These are phyloP conservation scores for Rhipidura dahli DNA, from an alignment of 2,113 vertebrate species.

Conservation along the genomic window DNA sequence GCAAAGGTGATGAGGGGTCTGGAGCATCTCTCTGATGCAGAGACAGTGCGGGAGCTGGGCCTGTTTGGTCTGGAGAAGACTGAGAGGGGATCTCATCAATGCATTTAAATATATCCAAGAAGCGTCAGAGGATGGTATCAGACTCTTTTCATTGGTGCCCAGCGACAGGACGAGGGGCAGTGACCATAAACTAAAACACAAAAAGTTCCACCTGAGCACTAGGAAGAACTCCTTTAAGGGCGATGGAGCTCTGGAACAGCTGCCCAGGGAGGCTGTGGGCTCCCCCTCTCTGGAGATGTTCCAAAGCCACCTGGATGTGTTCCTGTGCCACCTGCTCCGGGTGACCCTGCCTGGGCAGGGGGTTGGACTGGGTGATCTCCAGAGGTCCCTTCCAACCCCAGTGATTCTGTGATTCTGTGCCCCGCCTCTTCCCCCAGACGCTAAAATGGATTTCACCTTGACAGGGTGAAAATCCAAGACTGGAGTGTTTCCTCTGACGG, in stretches of 20 bases:
- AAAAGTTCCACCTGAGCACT: neutral
- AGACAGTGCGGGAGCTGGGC: neutral
- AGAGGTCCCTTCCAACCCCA: neutral
- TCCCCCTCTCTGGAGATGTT: neutral
- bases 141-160: neutral
- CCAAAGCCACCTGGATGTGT: neutral
- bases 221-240: neutral
- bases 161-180: neutral
- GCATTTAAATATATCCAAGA: neutral
- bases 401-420: neutral
- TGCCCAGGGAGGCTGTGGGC: neutral
- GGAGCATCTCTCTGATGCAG: neutral
- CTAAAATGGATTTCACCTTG: too few relatives aligned
- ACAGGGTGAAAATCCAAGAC: neutral
- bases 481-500: rapidly evolving
- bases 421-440: rapidly evolving
- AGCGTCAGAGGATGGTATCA: neutral
- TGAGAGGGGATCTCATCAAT: neutral
- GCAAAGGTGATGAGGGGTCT: neutral
- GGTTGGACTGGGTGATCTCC: neutral
- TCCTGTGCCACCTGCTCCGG: neutral
- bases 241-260: neutral
- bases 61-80: neutral
- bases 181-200: neutral
- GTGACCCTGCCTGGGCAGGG: neutral